Evolutionary conservation across 2,797 vertebrate species (phyloP), one percentile per base, ranked within the genome.

Genomic region (Ataeniobius toweri): DNA sequence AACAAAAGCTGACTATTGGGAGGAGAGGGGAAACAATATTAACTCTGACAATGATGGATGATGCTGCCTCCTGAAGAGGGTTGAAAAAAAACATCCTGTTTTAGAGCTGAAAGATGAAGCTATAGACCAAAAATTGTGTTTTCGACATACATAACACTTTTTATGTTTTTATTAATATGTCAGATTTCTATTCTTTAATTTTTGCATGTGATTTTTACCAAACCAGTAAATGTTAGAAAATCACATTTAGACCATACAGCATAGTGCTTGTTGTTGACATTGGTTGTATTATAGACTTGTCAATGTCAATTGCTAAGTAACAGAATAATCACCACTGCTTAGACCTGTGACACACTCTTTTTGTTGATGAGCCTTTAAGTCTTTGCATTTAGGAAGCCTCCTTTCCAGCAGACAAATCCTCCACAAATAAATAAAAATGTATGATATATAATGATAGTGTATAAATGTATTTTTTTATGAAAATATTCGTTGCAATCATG

Each of bases 1-100:
- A 93, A 91, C 91, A 90, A 90, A 91, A 93, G 91, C 91, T 91
- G 91, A 91, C 94, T 89, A 85, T 90, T 90, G 91, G 94, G 94
- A 92, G 88, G 89, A 85, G 82, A 88, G 82, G 79, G 87, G 88
- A 94, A 94, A 92, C 92, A 93, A 93, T 94, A 95, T 95, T 91
- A 94, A 89, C 91, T 84, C 86, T 88, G 95, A 95, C 95, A 94
- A 85, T 96, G 95, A 96, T 94, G 93, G 93, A 96, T 95, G 93
- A 91, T 77, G 87, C 85, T 90, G 84, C 85, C 82, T 89, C 82
- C 86, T 84, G 87, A 78, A 83, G 83, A 85, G 86, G 86, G 80
- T 85, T 91, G 87, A 85, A 78, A 90, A 86, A 90, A 44, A 39
- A 68, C 73, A 65, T 75, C 79, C 68, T 74, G 83, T 73, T 80